Evolutionary conservation across 2,888 invertebrate genomes (phyloP).

Genomic region (Thyatira batis): DNA sequence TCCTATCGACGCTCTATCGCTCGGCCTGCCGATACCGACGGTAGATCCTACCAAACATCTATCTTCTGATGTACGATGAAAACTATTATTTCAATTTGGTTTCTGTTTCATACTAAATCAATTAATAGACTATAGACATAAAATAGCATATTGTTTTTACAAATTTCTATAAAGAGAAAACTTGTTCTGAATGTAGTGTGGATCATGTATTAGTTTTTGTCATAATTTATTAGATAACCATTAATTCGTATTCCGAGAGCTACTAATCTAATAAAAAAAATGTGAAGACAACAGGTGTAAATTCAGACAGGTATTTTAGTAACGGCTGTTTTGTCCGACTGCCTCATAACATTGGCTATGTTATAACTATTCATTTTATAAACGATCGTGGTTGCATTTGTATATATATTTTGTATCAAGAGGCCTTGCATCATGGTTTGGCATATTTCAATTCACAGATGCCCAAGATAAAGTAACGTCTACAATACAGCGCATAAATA

Average conservation of each 20-base stretch:
- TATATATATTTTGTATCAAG: not conserved
- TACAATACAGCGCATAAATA: conserved; percentile 43
- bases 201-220: not conserved
- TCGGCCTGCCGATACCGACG: conserved; percentile 18
- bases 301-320: not conserved
- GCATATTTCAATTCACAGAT: not conserved
- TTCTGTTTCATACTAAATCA: too few relatives aligned
- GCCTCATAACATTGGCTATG: too few relatives aligned
- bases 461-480: conserved; percentile 41
- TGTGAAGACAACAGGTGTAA: not conserved
- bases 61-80: conserved; percentile 41
- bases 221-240: not conserved
- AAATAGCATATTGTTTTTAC: too few relatives aligned
- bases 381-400: not conserved
- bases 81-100: conserved; percentile 36
- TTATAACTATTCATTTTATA: too few relatives aligned
- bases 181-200: too few relatives aligned
- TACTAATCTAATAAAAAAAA: not conserved
- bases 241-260: not conserved
- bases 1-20: conserved; percentile 49
- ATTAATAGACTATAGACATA: too few relatives aligned
- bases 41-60: conserved; percentile 39
- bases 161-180: too few relatives aligned
- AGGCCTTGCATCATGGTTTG: not conserved
- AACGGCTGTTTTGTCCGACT: not conserved